Percentiles rank a stretch among this genome's conserved stretches.
Evolutionary conservation across 2,113 vertebrate species (phyloP).

Genomic region (zebrafish (Danio rerio)): GRCz12tu NC_133188.1:30803501-30804000

Average conservation of each 20-base stretch:
- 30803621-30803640: constrained; percentile 48
- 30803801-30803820: neutral
- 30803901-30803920: too few species aligned
- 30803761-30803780: constrained; percentile 25
- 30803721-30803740: constrained; percentile 30
- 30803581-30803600: constrained; percentile 61
- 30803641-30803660: constrained; percentile 35
- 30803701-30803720: neutral
- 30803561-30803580: constrained; percentile 50
- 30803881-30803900: too few species aligned
- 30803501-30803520: constrained; percentile 40
- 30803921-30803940: too few species aligned
- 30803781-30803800: constrained; percentile 1
- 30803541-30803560: constrained; percentile 53
- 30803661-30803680: constrained; percentile 43
- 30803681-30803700: constrained; percentile 9
- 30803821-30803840: too few species aligned
- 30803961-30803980: too few species aligned
- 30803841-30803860: neutral
- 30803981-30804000: too few species aligned
- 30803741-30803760: neutral
- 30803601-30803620: constrained; percentile 45
- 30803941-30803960: too few species aligned
- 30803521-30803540: constrained; percentile 44
- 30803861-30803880: too few species aligned